Evolutionary conservation across 2,888 invertebrate genomes (phyloP).

Genomic region (Syrista parreyssii): DNA sequence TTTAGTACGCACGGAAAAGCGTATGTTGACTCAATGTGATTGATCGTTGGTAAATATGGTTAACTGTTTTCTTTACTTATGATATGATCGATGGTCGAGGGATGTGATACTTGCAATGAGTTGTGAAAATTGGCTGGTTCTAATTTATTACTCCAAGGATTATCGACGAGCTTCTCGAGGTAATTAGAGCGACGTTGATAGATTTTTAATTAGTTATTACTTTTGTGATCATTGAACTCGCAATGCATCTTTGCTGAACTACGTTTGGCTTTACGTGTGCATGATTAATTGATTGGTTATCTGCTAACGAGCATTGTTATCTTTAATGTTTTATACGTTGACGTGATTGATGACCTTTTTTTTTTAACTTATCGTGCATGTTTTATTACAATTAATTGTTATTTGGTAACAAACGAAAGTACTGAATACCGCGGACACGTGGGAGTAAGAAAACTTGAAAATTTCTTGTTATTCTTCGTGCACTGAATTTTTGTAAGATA

Average conservation of each 20-base stretch:
- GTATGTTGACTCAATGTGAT: not conserved
- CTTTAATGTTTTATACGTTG: not conserved
- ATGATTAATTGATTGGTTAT: not conserved
- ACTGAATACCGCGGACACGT: too few relatives aligned
- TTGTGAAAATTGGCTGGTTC: not conserved
- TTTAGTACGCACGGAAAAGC: too few relatives aligned
- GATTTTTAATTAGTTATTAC: conserved; percentile 13
- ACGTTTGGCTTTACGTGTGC: not conserved
- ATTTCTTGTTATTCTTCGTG: too few relatives aligned
- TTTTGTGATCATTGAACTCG: not conserved
- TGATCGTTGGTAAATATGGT: not conserved
- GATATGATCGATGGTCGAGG: not conserved
- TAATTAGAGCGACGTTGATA: conserved; percentile 9
- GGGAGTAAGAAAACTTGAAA: too few relatives aligned
- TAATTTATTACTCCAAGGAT: not conserved
- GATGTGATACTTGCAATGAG: not conserved
- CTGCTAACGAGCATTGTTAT: not conserved
- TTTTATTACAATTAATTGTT: not conserved
- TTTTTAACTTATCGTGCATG: not conserved
- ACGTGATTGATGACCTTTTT: not conserved
- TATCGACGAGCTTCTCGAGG: not conserved
- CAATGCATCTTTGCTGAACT: not conserved
- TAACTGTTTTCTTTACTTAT: not conserved
- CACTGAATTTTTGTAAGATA: too few relatives aligned
- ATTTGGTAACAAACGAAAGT: not conserved